Conservation (phyloP, 2,113 vertebrate species). For the Hucho hucho region DNA sequence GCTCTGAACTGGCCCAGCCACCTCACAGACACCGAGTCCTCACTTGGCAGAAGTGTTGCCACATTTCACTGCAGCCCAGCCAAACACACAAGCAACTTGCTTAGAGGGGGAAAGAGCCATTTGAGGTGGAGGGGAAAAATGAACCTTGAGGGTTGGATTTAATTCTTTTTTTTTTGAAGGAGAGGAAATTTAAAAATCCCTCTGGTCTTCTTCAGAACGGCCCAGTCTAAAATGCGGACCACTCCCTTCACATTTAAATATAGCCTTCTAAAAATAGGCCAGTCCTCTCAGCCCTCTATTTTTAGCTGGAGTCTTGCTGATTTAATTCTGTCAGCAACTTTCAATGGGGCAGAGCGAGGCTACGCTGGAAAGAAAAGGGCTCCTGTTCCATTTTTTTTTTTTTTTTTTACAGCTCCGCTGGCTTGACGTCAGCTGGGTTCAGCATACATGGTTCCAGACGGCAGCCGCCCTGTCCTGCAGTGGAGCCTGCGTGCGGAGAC, state of each 20-base stretch:
- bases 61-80: background rate
- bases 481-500: background rate
- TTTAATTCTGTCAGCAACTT: conserved; percentile 9
- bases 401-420: background rate
- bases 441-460: background rate
- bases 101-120: background rate
- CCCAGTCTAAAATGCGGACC: conserved; percentile 7
- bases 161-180: background rate
- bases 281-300: conserved; percentile 26
- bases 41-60: background rate
- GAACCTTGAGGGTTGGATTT: background rate
- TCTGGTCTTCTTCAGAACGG: background rate
- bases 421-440: background rate
- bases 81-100: background rate
- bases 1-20: background rate
- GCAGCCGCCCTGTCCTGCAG: background rate
- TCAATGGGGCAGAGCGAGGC: conserved; percentile 7
- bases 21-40: background rate
- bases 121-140: background rate
- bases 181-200: background rate
- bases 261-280: conserved; percentile 53
- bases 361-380: background rate
- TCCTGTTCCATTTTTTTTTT: background rate
- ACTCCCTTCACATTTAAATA: conserved; percentile 43
- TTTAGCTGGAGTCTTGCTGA: conserved; percentile 16